These are phyloP conservation scores for Sebastes kiyomatsui DNA, from an alignment of 2,797 vertebrate species.

Conservation along the genomic window DNA sequence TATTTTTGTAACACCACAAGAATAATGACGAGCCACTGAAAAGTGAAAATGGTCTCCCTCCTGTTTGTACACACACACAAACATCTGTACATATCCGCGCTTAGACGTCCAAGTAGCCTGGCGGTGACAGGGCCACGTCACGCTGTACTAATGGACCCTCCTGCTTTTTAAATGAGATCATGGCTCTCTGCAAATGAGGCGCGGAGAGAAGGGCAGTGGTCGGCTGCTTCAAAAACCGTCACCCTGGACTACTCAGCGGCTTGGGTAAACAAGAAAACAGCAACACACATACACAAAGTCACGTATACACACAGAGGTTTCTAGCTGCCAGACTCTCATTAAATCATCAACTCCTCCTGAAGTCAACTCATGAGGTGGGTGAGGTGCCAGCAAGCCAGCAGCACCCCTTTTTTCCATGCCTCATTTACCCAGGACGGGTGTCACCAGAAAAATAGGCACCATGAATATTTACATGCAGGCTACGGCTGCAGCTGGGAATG, in stretches of 20 bases:
- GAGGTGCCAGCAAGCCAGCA: slow-evolving; percentile 34
- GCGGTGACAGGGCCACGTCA: slow-evolving; percentile 20
- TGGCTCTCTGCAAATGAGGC: slow-evolving; percentile 60
- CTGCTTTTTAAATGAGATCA: slow-evolving; percentile 57
- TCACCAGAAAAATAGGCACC: slow-evolving; percentile 20
- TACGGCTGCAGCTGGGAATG: background rate
- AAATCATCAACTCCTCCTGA: slow-evolving; percentile 53
- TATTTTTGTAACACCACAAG: slow-evolving; percentile 6
- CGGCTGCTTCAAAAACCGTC: slow-evolving; percentile 30
- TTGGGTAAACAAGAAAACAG: slow-evolving; percentile 40
- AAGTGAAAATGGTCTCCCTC: background rate
- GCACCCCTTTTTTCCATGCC: slow-evolving; percentile 32
- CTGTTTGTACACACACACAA: background rate
- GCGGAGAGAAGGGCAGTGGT: slow-evolving; percentile 23
- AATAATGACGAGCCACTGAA: background rate
- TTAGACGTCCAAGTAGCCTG: background rate
- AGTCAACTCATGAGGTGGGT: slow-evolving; percentile 32
- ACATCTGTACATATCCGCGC: background rate
- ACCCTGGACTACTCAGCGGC: slow-evolving; percentile 5
- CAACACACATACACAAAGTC: background rate
- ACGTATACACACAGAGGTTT: slow-evolving; percentile 3
- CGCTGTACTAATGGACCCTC: slow-evolving; percentile 53
- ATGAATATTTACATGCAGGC: slow-evolving; percentile 52
- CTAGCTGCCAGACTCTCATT: slow-evolving; percentile 55
- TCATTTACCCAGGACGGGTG: slow-evolving; percentile 61